Conservation (phyloP, 2,113 vertebrate genomes). For the Platysteira castanea region DNA sequence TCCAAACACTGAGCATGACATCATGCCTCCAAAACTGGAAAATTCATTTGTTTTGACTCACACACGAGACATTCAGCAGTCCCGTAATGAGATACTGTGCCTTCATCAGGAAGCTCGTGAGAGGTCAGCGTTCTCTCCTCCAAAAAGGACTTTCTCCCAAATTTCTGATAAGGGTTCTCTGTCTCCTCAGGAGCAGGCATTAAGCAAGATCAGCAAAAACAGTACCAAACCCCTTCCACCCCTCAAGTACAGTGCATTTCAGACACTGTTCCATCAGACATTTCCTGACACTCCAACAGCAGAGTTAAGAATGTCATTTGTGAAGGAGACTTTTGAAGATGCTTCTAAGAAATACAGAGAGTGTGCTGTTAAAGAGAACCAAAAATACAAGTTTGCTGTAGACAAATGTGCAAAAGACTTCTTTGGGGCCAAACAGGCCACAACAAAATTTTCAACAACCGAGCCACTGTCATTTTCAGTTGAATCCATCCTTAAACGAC, state of each 20-base stretch:
- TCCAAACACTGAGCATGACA: constrained; percentile 71
- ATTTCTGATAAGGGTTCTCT: constrained; percentile 70
- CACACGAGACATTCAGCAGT: constrained; percentile 63
- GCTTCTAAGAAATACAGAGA: constrained; percentile 85
- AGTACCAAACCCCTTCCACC: constrained; percentile 71
- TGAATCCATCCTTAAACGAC: constrained; percentile 92
- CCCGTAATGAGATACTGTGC: constrained; percentile 60
- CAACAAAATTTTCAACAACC: constrained; percentile 78
- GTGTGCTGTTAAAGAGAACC: constrained; percentile 75
- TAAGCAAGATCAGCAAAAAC: constrained; percentile 85
- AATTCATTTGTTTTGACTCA: constrained; percentile 72
- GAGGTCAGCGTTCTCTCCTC: constrained; percentile 91
- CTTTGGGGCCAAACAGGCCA: constrained; percentile 77
- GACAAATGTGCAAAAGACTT: constrained; percentile 83
- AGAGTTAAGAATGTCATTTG: constrained; percentile 78
- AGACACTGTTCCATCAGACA: constrained; percentile 84
- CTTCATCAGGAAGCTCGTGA: constrained; percentile 74
- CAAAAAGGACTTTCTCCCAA: constrained; percentile 81
- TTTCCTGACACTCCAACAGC: constrained; percentile 76
- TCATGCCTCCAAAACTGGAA: constrained; percentile 75
- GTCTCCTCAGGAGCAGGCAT: constrained; percentile 70
- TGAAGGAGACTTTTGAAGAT: constrained; percentile 86
- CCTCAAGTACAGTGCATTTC: constrained; percentile 84
- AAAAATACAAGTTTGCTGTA: constrained; percentile 71
- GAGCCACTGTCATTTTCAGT: constrained; percentile 94